Evolutionary conservation across 2,797 vertebrate species (phyloP).

Genomic region (Notolepis coatsorum): DNA sequence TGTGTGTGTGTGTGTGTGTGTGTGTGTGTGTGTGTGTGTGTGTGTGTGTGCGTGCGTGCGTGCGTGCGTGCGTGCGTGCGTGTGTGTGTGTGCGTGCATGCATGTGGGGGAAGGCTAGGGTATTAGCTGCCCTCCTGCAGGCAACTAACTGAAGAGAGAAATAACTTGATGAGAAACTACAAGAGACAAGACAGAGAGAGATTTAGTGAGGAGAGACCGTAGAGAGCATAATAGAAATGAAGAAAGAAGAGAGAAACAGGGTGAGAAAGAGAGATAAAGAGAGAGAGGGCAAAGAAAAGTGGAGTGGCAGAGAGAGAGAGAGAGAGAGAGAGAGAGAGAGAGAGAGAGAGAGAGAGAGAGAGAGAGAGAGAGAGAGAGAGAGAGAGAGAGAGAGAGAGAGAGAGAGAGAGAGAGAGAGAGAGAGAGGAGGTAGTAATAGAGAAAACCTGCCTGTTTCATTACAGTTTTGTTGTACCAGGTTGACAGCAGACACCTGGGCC

Average conservation of each 20-base stretch:
- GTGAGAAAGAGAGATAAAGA: background rate
- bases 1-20: background rate
- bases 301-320: background rate
- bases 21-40: conserved; percentile 29
- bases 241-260: conserved; percentile 17
- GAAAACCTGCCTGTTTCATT: too few species aligned
- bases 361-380: background rate
- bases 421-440: too few species aligned
- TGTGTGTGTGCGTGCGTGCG: background rate
- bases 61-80: background rate
- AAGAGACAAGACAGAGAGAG: conserved; percentile 17
- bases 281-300: conserved; percentile 2
- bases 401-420: background rate
- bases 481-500: too few species aligned
- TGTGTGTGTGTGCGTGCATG: conserved; percentile 5
- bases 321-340: background rate
- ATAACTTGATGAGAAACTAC: conserved; percentile 2
- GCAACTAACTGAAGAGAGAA: conserved; percentile 55
- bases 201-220: conserved; percentile 25
- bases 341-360: background rate
- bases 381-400: background rate
- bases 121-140: conserved; percentile 13
- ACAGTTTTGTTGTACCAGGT: too few species aligned
- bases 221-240: too few species aligned
- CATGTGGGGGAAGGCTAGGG: too few species aligned